phyloP scores from a whole-genome alignment of 2,888 invertebrate species.

The Neuroscelio doddi region DNA sequence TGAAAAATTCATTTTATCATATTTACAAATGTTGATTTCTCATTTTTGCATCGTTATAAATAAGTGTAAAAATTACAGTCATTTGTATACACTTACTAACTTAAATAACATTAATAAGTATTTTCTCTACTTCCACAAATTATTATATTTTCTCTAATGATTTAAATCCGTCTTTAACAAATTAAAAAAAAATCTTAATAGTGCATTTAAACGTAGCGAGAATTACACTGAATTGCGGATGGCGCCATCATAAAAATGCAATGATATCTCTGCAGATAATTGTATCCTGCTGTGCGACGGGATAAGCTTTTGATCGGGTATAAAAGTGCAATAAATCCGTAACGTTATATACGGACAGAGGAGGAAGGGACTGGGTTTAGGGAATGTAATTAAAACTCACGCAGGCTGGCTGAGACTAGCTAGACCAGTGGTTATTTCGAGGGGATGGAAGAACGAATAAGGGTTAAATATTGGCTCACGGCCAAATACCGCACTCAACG shows the following conservation, averaged over 20 bases:
- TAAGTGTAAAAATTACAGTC: too few species aligned
- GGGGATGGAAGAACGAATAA: slow-evolving; percentile 29
- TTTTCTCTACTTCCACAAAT: too few species aligned
- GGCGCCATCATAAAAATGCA: slow-evolving; percentile 20
- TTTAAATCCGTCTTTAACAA: too few species aligned
- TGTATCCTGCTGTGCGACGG: slow-evolving; percentile 16
- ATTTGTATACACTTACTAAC: too few species aligned
- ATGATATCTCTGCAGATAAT: slow-evolving; percentile 18
- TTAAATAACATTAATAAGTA: too few species aligned
- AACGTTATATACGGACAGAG: slow-evolving; percentile 21
- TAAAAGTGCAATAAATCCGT: slow-evolving; percentile 52
- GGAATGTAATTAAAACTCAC: slow-evolving; percentile 57
- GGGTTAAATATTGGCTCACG: slow-evolving; percentile 43
- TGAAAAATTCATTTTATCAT: too few species aligned
- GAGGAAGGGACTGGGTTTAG: slow-evolving; percentile 24
- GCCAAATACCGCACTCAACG: slow-evolving; percentile 40
- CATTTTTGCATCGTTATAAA: too few species aligned
- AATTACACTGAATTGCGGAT: too few species aligned
- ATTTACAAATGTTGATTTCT: too few species aligned
- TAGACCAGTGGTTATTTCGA: slow-evolving; percentile 20
- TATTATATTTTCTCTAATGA: too few species aligned
- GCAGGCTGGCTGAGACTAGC: slow-evolving; percentile 20
- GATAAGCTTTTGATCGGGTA: slow-evolving; percentile 41
- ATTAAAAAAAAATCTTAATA: too few species aligned
- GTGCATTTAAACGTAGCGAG: too few species aligned